These are phyloP conservation scores for Brenthis hecate DNA, from an alignment of 2,888 invertebrate species.

Conservation along the genomic window DNA sequence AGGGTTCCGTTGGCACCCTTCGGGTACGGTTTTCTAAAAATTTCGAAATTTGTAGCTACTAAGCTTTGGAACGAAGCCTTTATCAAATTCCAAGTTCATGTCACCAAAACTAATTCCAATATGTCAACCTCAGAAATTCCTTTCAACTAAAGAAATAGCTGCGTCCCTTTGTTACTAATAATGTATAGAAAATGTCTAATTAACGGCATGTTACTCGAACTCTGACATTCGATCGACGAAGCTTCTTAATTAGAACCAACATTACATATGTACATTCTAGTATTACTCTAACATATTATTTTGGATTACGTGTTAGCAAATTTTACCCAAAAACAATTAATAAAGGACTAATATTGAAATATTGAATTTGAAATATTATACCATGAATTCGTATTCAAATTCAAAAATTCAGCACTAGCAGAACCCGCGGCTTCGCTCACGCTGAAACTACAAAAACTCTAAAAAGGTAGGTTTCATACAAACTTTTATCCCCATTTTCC, in stretches of 20 bases:
- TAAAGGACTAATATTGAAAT: too few relatives aligned
- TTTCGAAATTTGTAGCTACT: background rate
- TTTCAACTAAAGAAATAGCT: constrained; percentile 6
- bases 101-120: constrained; percentile 7
- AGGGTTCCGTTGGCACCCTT: too few relatives aligned
- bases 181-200: constrained; percentile 25
- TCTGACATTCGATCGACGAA: constrained; percentile 30
- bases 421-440: too few relatives aligned
- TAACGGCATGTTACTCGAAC: constrained; percentile 23
- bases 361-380: too few relatives aligned
- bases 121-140: constrained; percentile 7
- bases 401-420: too few relatives aligned
- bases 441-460: too few relatives aligned
- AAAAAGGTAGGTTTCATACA: too few relatives aligned
- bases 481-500: too few relatives aligned
- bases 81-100: background rate
- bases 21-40: background rate
- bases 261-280: constrained; percentile 8
- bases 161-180: background rate
- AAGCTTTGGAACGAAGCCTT: constrained; percentile 6
- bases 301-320: background rate
- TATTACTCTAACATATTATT: constrained; percentile 15
- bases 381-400: too few relatives aligned
- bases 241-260: constrained; percentile 27
- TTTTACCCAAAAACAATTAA: background rate